phyloP scores from a whole-genome alignment of 64 coral and sea anemone species.

The Dendrophyllia cribrosa region DNA sequence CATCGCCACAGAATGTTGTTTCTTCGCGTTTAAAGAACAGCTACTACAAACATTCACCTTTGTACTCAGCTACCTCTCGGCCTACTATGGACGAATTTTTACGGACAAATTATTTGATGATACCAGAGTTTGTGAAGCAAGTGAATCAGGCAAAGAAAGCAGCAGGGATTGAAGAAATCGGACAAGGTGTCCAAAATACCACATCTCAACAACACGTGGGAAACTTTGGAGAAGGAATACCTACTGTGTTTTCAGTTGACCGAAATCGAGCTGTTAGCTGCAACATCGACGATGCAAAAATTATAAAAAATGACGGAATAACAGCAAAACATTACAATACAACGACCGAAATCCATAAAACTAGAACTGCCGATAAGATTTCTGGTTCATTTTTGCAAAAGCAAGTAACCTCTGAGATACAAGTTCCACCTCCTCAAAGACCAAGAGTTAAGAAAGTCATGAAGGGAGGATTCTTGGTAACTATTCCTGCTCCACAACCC shows the following conservation, averaged over 20 bases:
- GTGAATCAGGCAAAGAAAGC: conserved; percentile 19
- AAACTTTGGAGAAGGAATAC: background rate
- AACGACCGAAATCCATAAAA: background rate
- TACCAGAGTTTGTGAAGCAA: conserved; percentile 33
- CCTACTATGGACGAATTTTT: conserved; percentile 80
- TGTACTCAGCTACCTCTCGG: conserved; percentile 61
- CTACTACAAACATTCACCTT: background rate
- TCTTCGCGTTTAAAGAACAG: background rate
- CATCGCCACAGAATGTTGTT: background rate
- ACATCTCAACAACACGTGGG: background rate
- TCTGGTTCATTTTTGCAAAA: background rate
- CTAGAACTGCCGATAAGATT: background rate
- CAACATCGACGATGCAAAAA: background rate
- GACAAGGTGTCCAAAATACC: background rate
- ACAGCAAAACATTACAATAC: background rate
- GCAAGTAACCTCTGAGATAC: background rate
- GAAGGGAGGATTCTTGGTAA: conserved; percentile 72
- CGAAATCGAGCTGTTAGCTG: background rate
- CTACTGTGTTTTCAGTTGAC: background rate
- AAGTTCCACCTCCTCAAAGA: background rate
- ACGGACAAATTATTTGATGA: conserved; percentile 64
- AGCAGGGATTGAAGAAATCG: background rate
- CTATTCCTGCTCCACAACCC: conserved; percentile 64
- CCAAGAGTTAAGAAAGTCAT: conserved; percentile 77
- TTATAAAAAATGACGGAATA: background rate